Base-by-base conservation (phyloP, 2,888 invertebrate species). In the Tetranychus piercei region DNA sequence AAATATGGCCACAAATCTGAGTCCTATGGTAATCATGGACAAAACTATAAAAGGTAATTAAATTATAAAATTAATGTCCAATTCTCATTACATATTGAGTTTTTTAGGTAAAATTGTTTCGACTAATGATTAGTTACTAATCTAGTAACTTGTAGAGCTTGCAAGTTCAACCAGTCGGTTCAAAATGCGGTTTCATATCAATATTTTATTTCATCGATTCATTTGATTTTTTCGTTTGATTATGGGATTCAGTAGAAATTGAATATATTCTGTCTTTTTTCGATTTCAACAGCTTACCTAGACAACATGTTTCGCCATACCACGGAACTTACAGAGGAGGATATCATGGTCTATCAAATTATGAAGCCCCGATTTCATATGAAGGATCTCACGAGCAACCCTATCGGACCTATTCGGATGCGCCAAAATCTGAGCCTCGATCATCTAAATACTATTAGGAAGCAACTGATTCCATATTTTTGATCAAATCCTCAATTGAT, bases 21-120 rank as follows among this genome's bases (percentile, higher is more conserved):
- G 11, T 20, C 69, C 4, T 69, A 69, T 69, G 69, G 69, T 23
- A 23, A 69, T 23, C 20, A 69, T 23, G 69, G 22, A 6, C 20
- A n/a, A 1, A 23, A 20, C 8, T 69, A 69, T 9, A 69, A 23
- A 20, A 69, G 34, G 81, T 69, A 23, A 69, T 18, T 5, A 69
- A 34, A 34, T 34, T 34, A 34, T 34, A 4, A 6, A 69, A 20
- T 11, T 23, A 20, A 23, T 69, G 4, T 18, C 8, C 22, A 5
- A 69, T 23, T 69, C 5, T 34, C 34, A 34, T 34, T 34, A 34
- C 4, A 34, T 34, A 34, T 4, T 34, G 34, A 4, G 34, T 34
- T 34, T 23, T 6, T 66, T 6, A 20, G n/a, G 8, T 55, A 7
- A 55, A 15, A 7, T 55, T 55, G 55, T 55, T 0, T 34, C 5